These are phyloP conservation scores for Plebejus melissa DNA, from an alignment of 2,888 invertebrate species.

Conservation along the genomic window DNA sequence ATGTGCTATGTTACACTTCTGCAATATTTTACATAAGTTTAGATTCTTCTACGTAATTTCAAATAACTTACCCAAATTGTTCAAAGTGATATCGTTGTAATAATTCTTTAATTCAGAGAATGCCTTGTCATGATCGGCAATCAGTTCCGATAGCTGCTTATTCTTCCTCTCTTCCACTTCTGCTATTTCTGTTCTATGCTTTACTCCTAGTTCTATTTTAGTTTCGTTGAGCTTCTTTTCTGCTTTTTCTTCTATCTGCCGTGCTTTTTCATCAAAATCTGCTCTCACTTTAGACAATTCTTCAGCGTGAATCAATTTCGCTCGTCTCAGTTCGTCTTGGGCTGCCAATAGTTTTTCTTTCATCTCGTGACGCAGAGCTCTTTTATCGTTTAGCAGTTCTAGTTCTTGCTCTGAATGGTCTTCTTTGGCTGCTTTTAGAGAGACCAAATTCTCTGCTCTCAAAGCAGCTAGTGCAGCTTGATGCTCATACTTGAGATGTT, in stretches of 20 bases:
- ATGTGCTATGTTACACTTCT: neutral
- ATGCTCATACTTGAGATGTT: constrained; percentile 95
- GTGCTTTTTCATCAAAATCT: constrained; percentile 69
- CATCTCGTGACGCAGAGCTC: constrained; percentile 81
- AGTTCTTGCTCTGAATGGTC: constrained; percentile 88
- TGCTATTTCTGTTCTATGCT: constrained; percentile 89
- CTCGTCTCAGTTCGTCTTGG: constrained; percentile 84
- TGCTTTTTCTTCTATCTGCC: constrained; percentile 78
- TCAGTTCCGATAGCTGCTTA: constrained; percentile 88
- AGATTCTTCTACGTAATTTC: neutral
- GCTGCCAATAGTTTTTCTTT: constrained; percentile 84
- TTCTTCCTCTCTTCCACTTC: constrained; percentile 96
- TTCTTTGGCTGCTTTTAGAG: constrained; percentile 90
- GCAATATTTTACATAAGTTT: neutral
- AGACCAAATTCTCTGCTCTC: constrained; percentile 90
- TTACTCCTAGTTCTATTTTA: constrained; percentile 84
- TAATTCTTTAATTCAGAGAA: constrained; percentile 95
- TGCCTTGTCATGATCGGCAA: constrained; percentile 89
- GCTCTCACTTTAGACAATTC: constrained; percentile 82
- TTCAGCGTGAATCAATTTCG: constrained; percentile 86
- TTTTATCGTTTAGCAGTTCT: constrained; percentile 86
- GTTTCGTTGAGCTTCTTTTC: constrained; percentile 86
- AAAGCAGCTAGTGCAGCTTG: constrained; percentile 90
- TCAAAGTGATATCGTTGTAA: constrained; percentile 95
- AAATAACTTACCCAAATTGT: constrained; percentile 85